Base-by-base conservation (phyloP, 2,113 vertebrate genomes). In the Corythaixoides concolor region DNA sequence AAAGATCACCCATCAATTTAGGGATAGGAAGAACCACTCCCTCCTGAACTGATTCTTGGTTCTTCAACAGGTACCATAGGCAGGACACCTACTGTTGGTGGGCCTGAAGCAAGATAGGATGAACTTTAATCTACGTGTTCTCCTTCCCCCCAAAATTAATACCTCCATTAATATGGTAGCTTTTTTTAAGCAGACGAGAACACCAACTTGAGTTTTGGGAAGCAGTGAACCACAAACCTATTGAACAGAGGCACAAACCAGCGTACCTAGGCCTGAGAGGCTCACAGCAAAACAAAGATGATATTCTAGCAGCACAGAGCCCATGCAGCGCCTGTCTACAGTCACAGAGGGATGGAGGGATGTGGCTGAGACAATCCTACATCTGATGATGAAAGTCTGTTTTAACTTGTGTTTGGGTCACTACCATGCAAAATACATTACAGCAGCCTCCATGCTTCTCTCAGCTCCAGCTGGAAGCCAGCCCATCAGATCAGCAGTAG, bases 401-500 rank as follows among this genome's bases (percentile, higher is more conserved):
- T 95, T 92, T 87, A 75, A 69, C 58, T 79, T 15, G 1, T 53
- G 18, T 68, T 92, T 93, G 86, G 63, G 58, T 68, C 1, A 0
- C 62, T 73, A 30, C 58, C 81, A 83, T 69, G 41, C 77, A 92
- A 85, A 92, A 95, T 85, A 62, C 74, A 76, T 87, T 69, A 56
- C n/a, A 92, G 81, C 4, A 5, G 74, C 45, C 89, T 92, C 69
- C 37, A 27, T 77, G 69, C 58, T 88, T 89, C 73, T 72, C 60
- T 87, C 35, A 69, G 92, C 66, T 92, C 53, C 86, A 85, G 55
- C 84, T 96, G 94, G 89, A 95, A 83, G 80, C 19, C 58, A 89
- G 80, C 80, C 92, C 92, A 93, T 93, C 95, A 82, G 90, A 91
- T 91, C 4, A 0, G 22, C 53, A 8, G 26, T 75, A 8, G 73